Conservation (phyloP, 2,888 invertebrate species). For the Chromoteleia sp. region DNA sequence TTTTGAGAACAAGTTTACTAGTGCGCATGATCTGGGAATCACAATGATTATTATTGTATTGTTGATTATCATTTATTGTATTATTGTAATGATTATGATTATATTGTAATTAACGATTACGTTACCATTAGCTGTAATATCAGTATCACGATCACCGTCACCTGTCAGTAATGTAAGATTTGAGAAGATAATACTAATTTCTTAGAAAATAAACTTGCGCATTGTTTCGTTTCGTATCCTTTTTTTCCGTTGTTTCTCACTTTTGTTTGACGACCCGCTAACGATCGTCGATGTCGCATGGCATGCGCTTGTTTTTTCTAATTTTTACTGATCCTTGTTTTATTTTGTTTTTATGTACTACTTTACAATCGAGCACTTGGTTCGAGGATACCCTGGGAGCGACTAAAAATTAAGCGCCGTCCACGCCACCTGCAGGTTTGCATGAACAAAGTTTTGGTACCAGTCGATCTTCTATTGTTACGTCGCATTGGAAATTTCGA, state of each 20-base stretch:
- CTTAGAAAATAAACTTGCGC: constrained; percentile 35
- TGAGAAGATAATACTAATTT: constrained; percentile 53
- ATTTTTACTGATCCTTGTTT: constrained; percentile 29
- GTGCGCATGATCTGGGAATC: constrained; percentile 83
- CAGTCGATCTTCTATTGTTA: no score
- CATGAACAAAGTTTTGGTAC: constrained; percentile 24
- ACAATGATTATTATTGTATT: constrained; percentile 72
- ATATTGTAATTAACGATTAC: constrained; percentile 65
- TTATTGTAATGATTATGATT: constrained; percentile 68
- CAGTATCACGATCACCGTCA: constrained; percentile 68
- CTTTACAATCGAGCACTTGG: constrained; percentile 12
- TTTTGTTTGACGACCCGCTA: constrained; percentile 62
- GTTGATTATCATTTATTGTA: constrained; percentile 72
- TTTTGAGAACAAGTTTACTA: constrained; percentile 75
- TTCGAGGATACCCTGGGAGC: constrained; percentile 16
- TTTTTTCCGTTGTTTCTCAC: constrained; percentile 28
- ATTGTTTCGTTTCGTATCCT: constrained; percentile 35
- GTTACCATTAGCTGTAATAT: constrained; percentile 69
- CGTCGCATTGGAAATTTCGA: no score
- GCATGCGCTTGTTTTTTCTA: constrained; percentile 78
- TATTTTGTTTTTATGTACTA: constrained; percentile 11
- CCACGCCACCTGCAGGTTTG: constrained; percentile 26
- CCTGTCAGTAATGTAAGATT: constrained; percentile 63
- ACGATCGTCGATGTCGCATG: constrained; percentile 76
- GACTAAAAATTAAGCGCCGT: background rate